Evolutionary conservation across 2,888 invertebrate species (phyloP), one percentile per base, ranked within the genome.

Genomic region (Penaeus monodon): DNA sequence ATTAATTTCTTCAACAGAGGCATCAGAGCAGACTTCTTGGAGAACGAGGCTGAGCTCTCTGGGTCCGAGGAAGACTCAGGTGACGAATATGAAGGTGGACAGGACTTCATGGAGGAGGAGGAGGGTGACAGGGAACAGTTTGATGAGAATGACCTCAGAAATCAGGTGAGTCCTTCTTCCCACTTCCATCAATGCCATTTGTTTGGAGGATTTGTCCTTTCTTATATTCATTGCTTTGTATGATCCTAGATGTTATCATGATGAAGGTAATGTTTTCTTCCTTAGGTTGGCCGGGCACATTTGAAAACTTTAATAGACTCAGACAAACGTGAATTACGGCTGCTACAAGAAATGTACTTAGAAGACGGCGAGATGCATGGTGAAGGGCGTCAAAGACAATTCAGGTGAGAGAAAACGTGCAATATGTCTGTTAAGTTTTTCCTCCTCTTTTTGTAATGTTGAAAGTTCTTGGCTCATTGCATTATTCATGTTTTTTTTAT

Each of bases 31-130:
- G 96, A 96, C 81, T 98, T 97, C 93, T 94, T 98, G 84, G 98
- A 98, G 90, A 94, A 95, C 68, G 98, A 98, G 93, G 98, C 98
- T 0, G 98, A 98, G 91, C 92, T 98, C 64, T 97, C 97, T 0
- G 98, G 97, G 91, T 97, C 96, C 4, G 97, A 97, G 90, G 96
- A 96, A 95, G 97, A 95, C 0, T 97, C 97, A 77, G 97, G 95
- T 0, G 97, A 97, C 91, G 98, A 96, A 92, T 97, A 97, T 92
- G 97, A 95, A 85, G 92, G 96, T 91, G 97, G 98, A 92, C 93
- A 94, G 83, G 97, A 98, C 92, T 93, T 94, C 82, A 94, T 97
- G 92, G 98, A 98, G 92, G 93, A 94, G 6, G 98, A 98, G 92
- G 95, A 95, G 86, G 98, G 96, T 0, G 98, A 98, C 91, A 94